phyloP scores from a whole-genome alignment of 1,140 invertebrate genomes.

The Ylistrum balloti region DNA sequence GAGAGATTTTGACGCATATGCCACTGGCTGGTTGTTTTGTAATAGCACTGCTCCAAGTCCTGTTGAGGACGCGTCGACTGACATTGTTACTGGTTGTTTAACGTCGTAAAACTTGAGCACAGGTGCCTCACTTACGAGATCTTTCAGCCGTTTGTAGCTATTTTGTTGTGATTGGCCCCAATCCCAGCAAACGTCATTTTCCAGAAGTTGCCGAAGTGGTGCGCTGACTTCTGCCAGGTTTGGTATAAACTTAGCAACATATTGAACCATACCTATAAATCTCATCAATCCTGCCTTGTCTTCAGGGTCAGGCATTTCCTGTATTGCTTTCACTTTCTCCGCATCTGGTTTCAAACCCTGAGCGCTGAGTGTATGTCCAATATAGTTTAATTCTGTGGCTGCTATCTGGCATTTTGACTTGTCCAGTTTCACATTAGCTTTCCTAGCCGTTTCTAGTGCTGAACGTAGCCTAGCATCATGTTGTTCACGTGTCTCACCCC shows the following conservation, averaged over 20 bases:
- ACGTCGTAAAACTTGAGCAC: slow-evolving; percentile 45
- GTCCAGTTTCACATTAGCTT: slow-evolving; percentile 57
- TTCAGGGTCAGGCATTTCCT: slow-evolving; percentile 46
- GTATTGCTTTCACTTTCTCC: no score
- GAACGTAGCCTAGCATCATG: slow-evolving; percentile 50
- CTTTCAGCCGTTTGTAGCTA: slow-evolving; percentile 38
- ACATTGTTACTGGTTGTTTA: slow-evolving; percentile 20
- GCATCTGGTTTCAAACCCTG: slow-evolving; percentile 44
- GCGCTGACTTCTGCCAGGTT: no score
- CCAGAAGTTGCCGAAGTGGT: slow-evolving; percentile 44
- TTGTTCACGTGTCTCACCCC: slow-evolving; percentile 50
- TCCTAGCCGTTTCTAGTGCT: slow-evolving; percentile 41
- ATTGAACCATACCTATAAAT: not conserved
- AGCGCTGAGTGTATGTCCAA: slow-evolving; percentile 50
- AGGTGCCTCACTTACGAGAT: not conserved
- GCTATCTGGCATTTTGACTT: slow-evolving; percentile 43
- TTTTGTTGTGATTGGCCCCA: not conserved
- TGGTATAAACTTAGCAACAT: no score
- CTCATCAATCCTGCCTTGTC: slow-evolving; percentile 43
- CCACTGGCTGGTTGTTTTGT: no score
- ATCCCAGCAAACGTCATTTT: slow-evolving; percentile 62
- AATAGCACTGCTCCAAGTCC: no score
- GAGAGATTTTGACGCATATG: no score
- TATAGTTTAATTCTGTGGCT: slow-evolving; percentile 45
- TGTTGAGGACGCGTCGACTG: no score